phyloP scores from a whole-genome alignment of 2,888 invertebrate species.

The Bombyx huttoni region DNA sequence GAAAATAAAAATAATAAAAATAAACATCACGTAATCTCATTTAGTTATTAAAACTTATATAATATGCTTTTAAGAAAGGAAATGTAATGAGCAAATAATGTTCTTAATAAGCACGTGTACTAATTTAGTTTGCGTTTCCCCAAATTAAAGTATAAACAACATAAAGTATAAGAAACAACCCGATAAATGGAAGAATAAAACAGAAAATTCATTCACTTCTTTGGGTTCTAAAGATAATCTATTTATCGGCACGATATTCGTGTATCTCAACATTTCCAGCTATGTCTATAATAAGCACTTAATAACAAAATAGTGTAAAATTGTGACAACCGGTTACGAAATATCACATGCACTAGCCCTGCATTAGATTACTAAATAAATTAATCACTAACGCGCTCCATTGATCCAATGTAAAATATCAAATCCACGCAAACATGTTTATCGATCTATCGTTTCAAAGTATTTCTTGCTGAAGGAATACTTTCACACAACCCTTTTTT shows the following conservation, averaged over 20 bases:
- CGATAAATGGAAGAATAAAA: background rate
- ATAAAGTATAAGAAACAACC: background rate
- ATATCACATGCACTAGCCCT: conserved; percentile 47
- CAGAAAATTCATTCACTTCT: conserved; percentile 1
- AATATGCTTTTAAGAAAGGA: too few relatives aligned
- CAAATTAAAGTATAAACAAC: too few relatives aligned
- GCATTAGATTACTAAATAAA: conserved; percentile 21
- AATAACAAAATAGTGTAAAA: conserved; percentile 11
- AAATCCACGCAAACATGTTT: background rate
- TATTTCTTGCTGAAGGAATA: too few relatives aligned
- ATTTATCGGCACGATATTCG: conserved; percentile 3
- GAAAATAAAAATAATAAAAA: background rate
- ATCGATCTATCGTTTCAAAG: too few relatives aligned
- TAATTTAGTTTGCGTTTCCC: too few relatives aligned
- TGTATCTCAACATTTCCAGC: conserved; percentile 4
- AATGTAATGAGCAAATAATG: too few relatives aligned
- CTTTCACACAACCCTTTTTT: too few relatives aligned
- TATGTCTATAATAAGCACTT: background rate
- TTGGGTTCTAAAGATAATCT: conserved; percentile 6
- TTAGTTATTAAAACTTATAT: too few relatives aligned
- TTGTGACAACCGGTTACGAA: conserved; percentile 35
- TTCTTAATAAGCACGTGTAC: too few relatives aligned
- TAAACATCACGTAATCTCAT: background rate
- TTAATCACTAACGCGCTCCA: background rate
- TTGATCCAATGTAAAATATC: background rate